phyloP scores from a whole-genome alignment of 2,113 vertebrate genomes.

The Notothenia coriiceps region DNA sequence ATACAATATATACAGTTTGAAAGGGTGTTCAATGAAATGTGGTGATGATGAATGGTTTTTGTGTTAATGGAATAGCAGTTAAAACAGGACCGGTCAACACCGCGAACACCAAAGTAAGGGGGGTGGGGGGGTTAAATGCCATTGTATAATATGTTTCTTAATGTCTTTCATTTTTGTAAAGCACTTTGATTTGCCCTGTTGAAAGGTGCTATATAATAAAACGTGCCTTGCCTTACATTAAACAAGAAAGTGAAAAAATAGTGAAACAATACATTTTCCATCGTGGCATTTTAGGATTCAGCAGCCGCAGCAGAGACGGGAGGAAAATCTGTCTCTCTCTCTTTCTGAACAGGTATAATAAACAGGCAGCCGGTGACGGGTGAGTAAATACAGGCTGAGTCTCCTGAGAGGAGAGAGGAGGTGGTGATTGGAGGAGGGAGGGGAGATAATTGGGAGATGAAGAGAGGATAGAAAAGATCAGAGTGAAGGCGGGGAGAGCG shows the following conservation, averaged over 20 bases:
- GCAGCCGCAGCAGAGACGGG: background rate
- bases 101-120: no score
- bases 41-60: no score
- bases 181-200: no score
- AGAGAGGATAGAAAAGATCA: constrained; percentile 2
- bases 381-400: constrained; percentile 64
- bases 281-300: constrained; percentile 48
- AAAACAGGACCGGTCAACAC: no score
- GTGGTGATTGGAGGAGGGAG: constrained; percentile 13
- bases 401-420: constrained; percentile 33
- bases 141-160: no score
- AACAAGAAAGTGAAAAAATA: background rate
- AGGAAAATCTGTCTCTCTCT: background rate
- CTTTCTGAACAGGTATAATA: constrained; percentile 54
- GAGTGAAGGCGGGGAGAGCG: background rate
- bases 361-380: constrained; percentile 50
- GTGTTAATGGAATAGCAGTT: no score
- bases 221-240: no score
- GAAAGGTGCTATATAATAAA: no score
- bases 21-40: no score
- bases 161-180: no score
- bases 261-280: constrained; percentile 52
- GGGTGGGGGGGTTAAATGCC: no score
- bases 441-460: constrained; percentile 34
- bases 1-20: no score